Evolutionary conservation across 1,140 invertebrate species (phyloP).

Genomic region (Manduca sexta): DNA sequence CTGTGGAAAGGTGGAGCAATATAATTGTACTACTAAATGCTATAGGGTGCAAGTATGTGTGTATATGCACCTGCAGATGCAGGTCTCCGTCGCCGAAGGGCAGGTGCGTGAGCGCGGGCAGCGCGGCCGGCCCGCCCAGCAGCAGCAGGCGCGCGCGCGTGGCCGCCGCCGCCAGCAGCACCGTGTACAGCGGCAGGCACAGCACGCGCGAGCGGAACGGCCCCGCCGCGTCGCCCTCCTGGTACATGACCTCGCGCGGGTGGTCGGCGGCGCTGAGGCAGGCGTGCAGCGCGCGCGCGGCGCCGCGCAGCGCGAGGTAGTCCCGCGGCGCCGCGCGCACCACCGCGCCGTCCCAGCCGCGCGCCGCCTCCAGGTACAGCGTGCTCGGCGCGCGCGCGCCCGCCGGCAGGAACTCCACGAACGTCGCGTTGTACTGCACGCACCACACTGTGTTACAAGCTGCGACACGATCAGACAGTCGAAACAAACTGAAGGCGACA

Average conservation of each 20-base stretch:
- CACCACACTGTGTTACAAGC: neutral
- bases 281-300: slow-evolving; percentile 77
- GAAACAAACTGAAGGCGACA: too few relatives aligned
- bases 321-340: slow-evolving; percentile 83
- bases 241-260: slow-evolving; percentile 78
- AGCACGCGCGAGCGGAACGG: slow-evolving; percentile 77
- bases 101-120: slow-evolving; percentile 56
- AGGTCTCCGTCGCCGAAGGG: slow-evolving; percentile 34
- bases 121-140: slow-evolving; percentile 79
- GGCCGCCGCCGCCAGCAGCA: slow-evolving; percentile 83
- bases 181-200: slow-evolving; percentile 88
- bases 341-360: slow-evolving; percentile 83
- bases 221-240: slow-evolving; percentile 27
- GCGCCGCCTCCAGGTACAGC: slow-evolving; percentile 79
- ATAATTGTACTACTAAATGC: too few relatives aligned
- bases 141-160: slow-evolving; percentile 82
- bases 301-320: slow-evolving; percentile 77
- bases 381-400: slow-evolving; percentile 74
- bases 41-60: neutral
- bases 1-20: too few relatives aligned
- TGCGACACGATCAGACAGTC: too few relatives aligned
- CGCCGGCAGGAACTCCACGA: slow-evolving; percentile 77
- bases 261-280: slow-evolving; percentile 82
- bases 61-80: slow-evolving; percentile 23
- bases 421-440: slow-evolving; percentile 74